Evolutionary conservation across 2,113 vertebrate genomes (phyloP).

Genomic region (Oryctolagus cuniculus): mOryCun1.1 NC_091447.1:2765001-2765500

Average conservation of each 20-base stretch:
- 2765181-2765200: background rate
- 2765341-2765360: too few relatives aligned
- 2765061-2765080: background rate
- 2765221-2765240: background rate
- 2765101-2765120: background rate
- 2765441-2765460: too few relatives aligned
- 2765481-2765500: too few relatives aligned
- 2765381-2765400: too few relatives aligned
- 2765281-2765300: too few relatives aligned
- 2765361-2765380: too few relatives aligned
- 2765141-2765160: background rate
- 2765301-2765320: too few relatives aligned
- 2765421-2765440: too few relatives aligned
- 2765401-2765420: too few relatives aligned
- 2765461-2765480: too few relatives aligned
- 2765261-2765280: background rate
- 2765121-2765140: background rate
- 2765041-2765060: background rate
- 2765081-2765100: background rate
- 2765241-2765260: background rate
- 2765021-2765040: background rate
- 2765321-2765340: too few relatives aligned
- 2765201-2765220: background rate
- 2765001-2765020: background rate
- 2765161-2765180: background rate